phyloP scores from a whole-genome alignment of 2,797 vertebrate species.

The Amazona ochrocephala region DNA sequence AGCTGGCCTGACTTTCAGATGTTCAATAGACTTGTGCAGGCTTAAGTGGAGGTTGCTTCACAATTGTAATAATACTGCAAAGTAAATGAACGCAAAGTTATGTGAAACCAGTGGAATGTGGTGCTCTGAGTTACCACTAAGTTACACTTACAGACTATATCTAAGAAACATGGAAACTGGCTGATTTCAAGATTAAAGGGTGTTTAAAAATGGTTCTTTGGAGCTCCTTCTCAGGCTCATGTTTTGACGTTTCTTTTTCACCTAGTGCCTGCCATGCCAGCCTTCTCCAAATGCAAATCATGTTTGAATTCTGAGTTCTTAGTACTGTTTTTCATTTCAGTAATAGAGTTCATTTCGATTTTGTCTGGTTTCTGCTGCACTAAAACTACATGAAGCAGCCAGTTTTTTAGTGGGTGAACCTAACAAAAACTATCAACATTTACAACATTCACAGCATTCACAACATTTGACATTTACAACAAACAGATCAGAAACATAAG shows the following conservation, averaged over 20 bases:
- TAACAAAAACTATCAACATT: slow-evolving; percentile 5
- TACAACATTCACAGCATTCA: neutral
- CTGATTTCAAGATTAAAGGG: neutral
- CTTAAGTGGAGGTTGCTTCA: neutral
- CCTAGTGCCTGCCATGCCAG: neutral
- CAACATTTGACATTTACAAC: slow-evolving; percentile 1
- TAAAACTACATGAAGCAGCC: slow-evolving; percentile 13
- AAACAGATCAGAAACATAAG: neutral
- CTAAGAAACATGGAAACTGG: neutral
- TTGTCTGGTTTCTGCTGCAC: slow-evolving; percentile 15
- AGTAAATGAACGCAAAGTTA: neutral
- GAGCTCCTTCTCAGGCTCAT: neutral
- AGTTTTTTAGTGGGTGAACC: neutral
- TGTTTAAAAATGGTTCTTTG: neutral
- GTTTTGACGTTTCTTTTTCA: slow-evolving; percentile 1
- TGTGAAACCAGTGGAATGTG: neutral
- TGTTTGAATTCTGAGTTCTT: slow-evolving; percentile 7
- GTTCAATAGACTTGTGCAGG: neutral
- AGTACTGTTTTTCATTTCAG: slow-evolving; percentile 26
- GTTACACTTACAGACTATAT: neutral
- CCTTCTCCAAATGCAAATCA: neutral
- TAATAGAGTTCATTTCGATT: neutral
- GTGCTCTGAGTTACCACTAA: neutral
- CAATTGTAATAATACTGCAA: neutral
- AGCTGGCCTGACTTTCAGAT: neutral